Base-by-base conservation (phyloP, 2,113 vertebrate species). In the Leptocoma aspasia region DNA sequence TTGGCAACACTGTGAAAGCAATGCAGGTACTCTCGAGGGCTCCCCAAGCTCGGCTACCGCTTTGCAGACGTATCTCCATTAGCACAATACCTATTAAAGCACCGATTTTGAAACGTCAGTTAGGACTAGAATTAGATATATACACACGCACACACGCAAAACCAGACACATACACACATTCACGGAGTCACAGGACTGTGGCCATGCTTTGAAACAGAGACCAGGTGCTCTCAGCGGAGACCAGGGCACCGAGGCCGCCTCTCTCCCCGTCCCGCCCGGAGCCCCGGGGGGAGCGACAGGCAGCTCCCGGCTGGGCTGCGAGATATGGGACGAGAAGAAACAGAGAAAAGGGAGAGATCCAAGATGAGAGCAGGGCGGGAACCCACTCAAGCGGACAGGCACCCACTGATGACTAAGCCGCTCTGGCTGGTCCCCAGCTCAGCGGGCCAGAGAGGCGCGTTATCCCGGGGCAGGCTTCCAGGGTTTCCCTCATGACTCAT, bases 131-230 rank as follows among this genome's bases (percentile, higher is more conserved):
- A 16, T 41, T 26, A 8, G 26, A 3, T 11, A 8, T 30, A 6
- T 4, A 22, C 4, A 11, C 56, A n/a, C 1, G 12, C 31, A 9
- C 10, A 33, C 13, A 54, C 10, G 22, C 12, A 35, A 30, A 60
- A 20, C 2, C 30, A 68, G 28, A 37, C 10, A 10, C 56, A 13
- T 4, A 5, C 7, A 33, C 13, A 41, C 18, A 21, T 14, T 33
- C 15, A 9, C 9, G 12, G 30, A 35, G 73, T 2, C 28, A 16
- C 24, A 15, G 27, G 33, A 3, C 28, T 12, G 45, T 9, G 8
- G 14, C 16, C 24, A 5, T 11, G 0, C n/a, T 64, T 8, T 1
- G 28, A 31, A n/a, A 1, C 7, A 21, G n/a, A 5, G 15, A 4
- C 6, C 4, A 1, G 18, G 26, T 37, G 17, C 18, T 15, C 11